Percentiles rank a stretch among this genome's conserved stretches.
Conservation (phyloP, 2,888 invertebrate species). For the Quadroppia sp. region DNA sequence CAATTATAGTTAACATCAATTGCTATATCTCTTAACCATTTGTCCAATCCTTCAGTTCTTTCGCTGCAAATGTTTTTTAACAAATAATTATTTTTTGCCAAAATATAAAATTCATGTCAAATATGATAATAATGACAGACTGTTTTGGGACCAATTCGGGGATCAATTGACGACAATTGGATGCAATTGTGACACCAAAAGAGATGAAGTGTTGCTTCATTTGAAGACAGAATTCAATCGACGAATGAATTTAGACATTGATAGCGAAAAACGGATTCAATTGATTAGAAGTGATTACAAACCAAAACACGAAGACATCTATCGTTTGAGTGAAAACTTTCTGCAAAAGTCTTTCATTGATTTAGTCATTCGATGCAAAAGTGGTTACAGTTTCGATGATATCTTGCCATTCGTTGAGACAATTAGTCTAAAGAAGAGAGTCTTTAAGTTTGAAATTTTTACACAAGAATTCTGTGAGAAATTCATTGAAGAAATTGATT, state of each 20-base stretch:
- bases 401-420: conserved; percentile 3
- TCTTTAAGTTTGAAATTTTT: conserved; percentile 54
- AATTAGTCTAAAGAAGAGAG: conserved; percentile 47
- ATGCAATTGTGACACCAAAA: not conserved
- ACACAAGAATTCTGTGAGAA: conserved; percentile 52
- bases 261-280: not conserved
- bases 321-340: not conserved
- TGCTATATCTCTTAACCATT: too few species aligned
- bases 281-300: not conserved
- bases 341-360: not conserved
- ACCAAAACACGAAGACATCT: conserved; percentile 19
- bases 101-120: conserved; percentile 34
- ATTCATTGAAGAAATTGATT: conserved; percentile 52
- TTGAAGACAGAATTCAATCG: conserved; percentile 12
- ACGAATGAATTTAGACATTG: conserved; percentile 1
- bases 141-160: not conserved
- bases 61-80: conserved; percentile 29
- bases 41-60: not conserved
- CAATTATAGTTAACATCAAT: too few species aligned
- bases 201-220: not conserved
- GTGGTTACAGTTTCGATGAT: not conserved
- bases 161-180: not conserved
- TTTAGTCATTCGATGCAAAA: conserved; percentile 17
- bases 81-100: conserved; percentile 26
- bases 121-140: not conserved